Evolutionary conservation across 2,888 invertebrate genomes (phyloP).

Genomic region (Unio delphinus): DNA sequence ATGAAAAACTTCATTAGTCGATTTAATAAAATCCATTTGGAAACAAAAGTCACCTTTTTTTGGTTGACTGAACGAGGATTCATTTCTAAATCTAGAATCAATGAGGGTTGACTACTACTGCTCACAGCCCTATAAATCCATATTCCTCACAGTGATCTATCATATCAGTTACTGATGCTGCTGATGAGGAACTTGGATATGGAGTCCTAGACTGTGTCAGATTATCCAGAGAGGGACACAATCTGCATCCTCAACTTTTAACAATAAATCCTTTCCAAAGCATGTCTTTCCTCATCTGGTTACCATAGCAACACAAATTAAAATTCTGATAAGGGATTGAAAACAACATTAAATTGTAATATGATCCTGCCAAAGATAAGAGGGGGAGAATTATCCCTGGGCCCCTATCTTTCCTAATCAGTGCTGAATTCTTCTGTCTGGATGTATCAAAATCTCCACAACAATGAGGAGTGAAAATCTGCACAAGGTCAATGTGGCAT

Average conservation of each 20-base stretch:
- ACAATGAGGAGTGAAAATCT: no score
- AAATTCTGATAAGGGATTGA: conserved; percentile 55
- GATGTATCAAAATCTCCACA: conserved; percentile 12
- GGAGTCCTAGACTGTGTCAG: conserved; percentile 6
- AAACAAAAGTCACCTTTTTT: no score
- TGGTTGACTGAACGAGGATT: no score
- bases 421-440: conserved; percentile 16
- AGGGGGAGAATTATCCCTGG: conserved; percentile 10
- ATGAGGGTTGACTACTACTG: no score
- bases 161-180: conserved; percentile 1
- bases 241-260: conserved; percentile 22
- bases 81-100: no score
- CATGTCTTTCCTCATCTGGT: conserved; percentile 46
- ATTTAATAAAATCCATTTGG: no score
- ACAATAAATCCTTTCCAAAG: conserved; percentile 45
- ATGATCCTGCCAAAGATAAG: conserved; percentile 32
- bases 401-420: conserved; percentile 13
- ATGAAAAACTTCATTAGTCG: no score
- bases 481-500: no score
- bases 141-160: not conserved
- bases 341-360: conserved; percentile 54
- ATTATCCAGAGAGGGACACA: conserved; percentile 19
- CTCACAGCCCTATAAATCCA: not conserved
- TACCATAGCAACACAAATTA: conserved; percentile 55
- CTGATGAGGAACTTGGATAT: not conserved